A percentile compares a stretch with the other conserved stretches of the same genome.
Conservation (phyloP, 1,140 invertebrate species). For the Drosophila kurseongensis region DNA sequence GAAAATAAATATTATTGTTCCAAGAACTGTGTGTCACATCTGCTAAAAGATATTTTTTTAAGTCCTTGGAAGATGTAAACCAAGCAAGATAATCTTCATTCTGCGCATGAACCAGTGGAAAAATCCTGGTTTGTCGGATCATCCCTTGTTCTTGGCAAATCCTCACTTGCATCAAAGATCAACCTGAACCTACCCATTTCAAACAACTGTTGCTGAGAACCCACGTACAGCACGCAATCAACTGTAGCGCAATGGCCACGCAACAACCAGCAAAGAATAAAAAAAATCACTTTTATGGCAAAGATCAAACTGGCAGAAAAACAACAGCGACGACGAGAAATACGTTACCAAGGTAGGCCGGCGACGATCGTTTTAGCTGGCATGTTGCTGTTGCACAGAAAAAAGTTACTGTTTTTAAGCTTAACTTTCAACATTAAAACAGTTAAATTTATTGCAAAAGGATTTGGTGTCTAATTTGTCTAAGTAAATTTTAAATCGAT, state of each 20-base stretch:
- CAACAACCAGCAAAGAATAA: slow-evolving; percentile 65
- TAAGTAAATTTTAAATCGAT: too few relatives aligned
- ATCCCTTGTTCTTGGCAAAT: slow-evolving; percentile 37
- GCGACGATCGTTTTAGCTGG: slow-evolving; percentile 34
- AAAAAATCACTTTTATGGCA: slow-evolving; percentile 81
- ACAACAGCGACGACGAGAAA: slow-evolving; percentile 60
- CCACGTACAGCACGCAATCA: slow-evolving; percentile 72
- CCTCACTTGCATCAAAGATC: slow-evolving; percentile 17
- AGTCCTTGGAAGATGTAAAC: background rate
- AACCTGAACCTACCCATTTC: slow-evolving; percentile 22
- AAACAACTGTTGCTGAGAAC: slow-evolving; percentile 42
- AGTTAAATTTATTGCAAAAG: too few relatives aligned
- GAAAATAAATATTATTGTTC: background rate
- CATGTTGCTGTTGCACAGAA: slow-evolving; percentile 21
- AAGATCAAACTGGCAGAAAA: slow-evolving; percentile 78
- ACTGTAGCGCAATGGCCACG: slow-evolving; percentile 78
- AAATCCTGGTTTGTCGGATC: slow-evolving; percentile 16
- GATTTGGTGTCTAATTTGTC: too few relatives aligned
- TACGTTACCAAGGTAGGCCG: slow-evolving; percentile 74
- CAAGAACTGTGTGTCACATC: background rate
- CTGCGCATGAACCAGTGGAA: background rate
- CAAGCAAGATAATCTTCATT: slow-evolving; percentile 9
- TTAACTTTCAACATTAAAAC: too few relatives aligned
- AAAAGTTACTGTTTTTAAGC: background rate
- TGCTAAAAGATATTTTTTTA: background rate